These are phyloP conservation scores for Eutolmus rufibarbis DNA, from an alignment of 2,888 invertebrate genomes.

Conservation along the genomic window DNA sequence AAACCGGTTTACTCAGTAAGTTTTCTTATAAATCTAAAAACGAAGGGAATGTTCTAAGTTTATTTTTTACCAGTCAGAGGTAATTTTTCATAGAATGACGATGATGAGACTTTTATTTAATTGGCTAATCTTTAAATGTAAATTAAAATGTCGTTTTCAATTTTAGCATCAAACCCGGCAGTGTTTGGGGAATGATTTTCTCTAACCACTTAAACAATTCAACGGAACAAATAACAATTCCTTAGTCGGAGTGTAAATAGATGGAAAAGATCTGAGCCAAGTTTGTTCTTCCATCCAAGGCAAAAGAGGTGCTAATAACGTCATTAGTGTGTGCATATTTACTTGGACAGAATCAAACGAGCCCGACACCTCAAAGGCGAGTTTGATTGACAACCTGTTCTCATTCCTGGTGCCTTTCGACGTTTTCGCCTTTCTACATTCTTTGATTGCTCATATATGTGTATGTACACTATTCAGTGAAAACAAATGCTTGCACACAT, in stretches of 20 bases:
- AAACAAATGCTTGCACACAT: background rate
- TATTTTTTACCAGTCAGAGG: too few relatives aligned
- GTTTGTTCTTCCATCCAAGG: background rate
- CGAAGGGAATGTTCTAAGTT: too few relatives aligned
- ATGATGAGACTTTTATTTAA: too few relatives aligned
- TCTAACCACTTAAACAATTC: background rate
- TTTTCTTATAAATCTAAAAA: too few relatives aligned
- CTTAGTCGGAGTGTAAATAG: background rate
- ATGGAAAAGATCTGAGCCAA: background rate
- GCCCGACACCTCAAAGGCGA: slow-evolving; percentile 16
- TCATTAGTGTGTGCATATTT: slow-evolving; percentile 38
- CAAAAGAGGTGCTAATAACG: slow-evolving; percentile 32
- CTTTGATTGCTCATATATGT: background rate
- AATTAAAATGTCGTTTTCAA: background rate
- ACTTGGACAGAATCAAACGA: slow-evolving; percentile 17
- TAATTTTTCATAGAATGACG: too few relatives aligned
- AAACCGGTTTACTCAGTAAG: too few relatives aligned
- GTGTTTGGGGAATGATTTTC: background rate
- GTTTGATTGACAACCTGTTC: slow-evolving; percentile 27
- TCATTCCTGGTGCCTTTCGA: background rate
- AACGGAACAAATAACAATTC: slow-evolving; percentile 24
- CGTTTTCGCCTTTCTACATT: background rate
- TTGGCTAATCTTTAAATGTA: background rate
- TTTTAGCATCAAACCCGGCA: background rate
- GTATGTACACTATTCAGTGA: background rate